Base-by-base conservation (phyloP, 2,888 invertebrate genomes). In the Clostera curtula region DNA sequence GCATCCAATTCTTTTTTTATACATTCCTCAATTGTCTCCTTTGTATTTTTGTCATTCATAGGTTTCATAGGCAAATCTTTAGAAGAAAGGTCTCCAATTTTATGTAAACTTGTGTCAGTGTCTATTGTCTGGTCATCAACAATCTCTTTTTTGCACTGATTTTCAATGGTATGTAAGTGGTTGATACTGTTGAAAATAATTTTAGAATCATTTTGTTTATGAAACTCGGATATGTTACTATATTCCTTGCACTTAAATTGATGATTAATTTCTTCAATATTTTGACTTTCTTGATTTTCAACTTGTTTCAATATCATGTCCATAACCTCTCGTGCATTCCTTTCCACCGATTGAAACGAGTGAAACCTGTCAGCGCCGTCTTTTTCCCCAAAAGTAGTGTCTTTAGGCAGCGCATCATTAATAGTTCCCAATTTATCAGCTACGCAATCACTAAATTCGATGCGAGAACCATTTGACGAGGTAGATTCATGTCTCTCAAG, bases 1-100 rank as follows among this genome's bases (percentile, higher is more conserved):
- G n/a, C n/a, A n/a, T n/a, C n/a, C 26, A 62, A 45, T 41, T 73
- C 73, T 49, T 74, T 67, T 34, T 58, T 58, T 27, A 61, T 55
- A 26, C 61, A 49, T 28, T 57, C 69, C 30, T 51, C 55, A 12
- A 51, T 46, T 13, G 43, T 41, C 12, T 59, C 49, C 22, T 62
- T 63, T 32, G 44, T 55, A 34, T 49, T 53, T 18, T 35, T 22
- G 20, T 27, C 34, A 17, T 41, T 44, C 8, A 22, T 31, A 25
- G 24, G 23, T 31, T 31, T 31, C 19, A 43, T 25, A 9, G 13
- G 20, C n/a, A n/a, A n/a, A n/a, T n/a, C n/a, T n/a, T n/a, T n/a
- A n/a, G n/a, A n/a, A n/a, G n/a, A n/a, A n/a, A n/a, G n/a, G n/a
- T n/a, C n/a, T n/a, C n/a, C n/a, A n/a, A n/a, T n/a, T n/a, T n/a